phyloP scores from a whole-genome alignment of 2,113 vertebrate genomes.

The Xiphorhynchus elegans region DNA sequence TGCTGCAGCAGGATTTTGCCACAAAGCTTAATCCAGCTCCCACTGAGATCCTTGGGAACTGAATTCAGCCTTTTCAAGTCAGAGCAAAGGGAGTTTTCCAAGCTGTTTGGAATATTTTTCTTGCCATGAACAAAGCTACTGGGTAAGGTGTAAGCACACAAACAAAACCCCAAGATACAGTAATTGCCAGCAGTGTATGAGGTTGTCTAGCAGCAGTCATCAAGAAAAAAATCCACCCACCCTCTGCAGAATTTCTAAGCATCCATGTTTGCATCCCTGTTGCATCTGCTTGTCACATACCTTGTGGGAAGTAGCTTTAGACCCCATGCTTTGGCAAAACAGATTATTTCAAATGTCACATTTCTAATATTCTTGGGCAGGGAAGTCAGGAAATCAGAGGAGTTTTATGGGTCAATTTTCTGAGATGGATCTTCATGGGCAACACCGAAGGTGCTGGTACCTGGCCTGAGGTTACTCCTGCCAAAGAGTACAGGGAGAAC shows the following conservation, averaged over 20 bases:
- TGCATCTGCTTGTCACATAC: neutral
- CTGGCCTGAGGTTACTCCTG: neutral
- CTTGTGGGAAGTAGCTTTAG: neutral
- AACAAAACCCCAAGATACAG: neutral
- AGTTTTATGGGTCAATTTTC: neutral
- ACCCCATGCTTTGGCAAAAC: neutral
- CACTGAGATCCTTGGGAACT: neutral
- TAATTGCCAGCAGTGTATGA: neutral
- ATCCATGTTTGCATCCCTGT: rapidly evolving
- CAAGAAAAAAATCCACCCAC: neutral
- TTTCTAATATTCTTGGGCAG: neutral
- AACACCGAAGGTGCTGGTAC: neutral
- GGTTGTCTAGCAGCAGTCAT: constrained; percentile 20
- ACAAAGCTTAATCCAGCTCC: neutral
- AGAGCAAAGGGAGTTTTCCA: constrained; percentile 37
- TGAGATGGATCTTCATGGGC: neutral
- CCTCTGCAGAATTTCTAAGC: neutral
- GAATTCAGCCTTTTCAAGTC: constrained; percentile 8
- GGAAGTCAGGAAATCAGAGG: neutral
- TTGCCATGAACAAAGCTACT: constrained; percentile 24
- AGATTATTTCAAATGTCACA: neutral
- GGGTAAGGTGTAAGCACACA: neutral
- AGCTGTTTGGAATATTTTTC: neutral
- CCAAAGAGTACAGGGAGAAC: neutral
- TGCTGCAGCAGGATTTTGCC: neutral